Evolutionary conservation across 2,888 invertebrate species (phyloP), one percentile per base, ranked within the genome.

Genomic region (Machimus rusticus): DNA sequence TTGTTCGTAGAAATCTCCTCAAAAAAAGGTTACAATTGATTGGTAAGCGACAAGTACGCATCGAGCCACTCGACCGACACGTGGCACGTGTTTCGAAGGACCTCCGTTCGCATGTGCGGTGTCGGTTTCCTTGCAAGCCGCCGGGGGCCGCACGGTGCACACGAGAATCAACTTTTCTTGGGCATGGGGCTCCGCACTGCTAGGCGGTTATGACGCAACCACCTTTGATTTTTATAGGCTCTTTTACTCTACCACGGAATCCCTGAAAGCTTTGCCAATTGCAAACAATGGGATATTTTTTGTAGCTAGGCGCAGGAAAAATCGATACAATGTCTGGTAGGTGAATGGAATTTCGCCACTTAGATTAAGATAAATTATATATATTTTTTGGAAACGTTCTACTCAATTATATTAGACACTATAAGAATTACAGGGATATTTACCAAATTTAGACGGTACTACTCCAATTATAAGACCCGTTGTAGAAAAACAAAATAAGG

Each of bases 391-490:
- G 76, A 34, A 16, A 0, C 14, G 9, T 43, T 78, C n/a, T 43
- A 43, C 8, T 6, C 1, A 8, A 16, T 23, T 34, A 78, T 34
- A 78, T 43, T 78, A 34, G 78, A 8, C 12, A 43, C 9, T n/a
- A 46, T 23, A 14, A 78, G 37, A 46, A 12, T 4, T 43, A 78
- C 2, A 23, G 19, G 12, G 39, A 51, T 51, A 79, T 23, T 79
- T 79, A 79, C 79, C 79, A 39, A 28, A 79, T 84, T 85, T 85
- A 85, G 87, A 90, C 89, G 90, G 91, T 91, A 91, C 91, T 91
- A 92, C 91, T 92, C 92, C 93, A 93, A 92, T 93, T 93, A 90
- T 92, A 92, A 88, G 92, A 92, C 90, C 93, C 93, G 91, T 92
- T 93, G 89, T 93, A 93, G 91, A 92, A 93, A 92, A 93, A 92